Base-by-base conservation (phyloP, 2,888 invertebrate genomes). In the Patella ulyssiponensis region DNA sequence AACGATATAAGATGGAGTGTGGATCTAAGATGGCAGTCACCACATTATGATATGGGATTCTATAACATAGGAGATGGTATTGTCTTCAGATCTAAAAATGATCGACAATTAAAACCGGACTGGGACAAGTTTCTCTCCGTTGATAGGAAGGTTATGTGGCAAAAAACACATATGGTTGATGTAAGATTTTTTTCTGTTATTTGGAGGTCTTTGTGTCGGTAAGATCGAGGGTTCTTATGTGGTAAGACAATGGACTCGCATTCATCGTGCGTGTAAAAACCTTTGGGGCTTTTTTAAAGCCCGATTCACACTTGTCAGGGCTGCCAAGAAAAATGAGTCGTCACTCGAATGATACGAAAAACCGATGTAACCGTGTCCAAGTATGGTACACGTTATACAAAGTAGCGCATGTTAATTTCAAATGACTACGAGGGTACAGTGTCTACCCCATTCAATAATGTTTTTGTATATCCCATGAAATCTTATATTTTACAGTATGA, bases 1-100 rank as follows among this genome's bases (percentile, higher is more conserved):
- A 85, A 88, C 71, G 86, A 87, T 44, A 82, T 90, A 4, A 86
- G 90, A 7, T 90, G 90, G 90, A 89, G 90, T 76, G 84, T 89
- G 23, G 90, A 90, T 74, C 83, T 90, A 5, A 83, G 90, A 3
- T 90, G 90, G 90, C 90, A 90, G 81, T 88, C 88, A 2, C 89
- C 90, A 1, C 70, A 81, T 44, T 80, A 87, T 73, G 84, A 88
- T 74, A 88, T 86, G 84, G 89, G 90, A 15, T 89, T 90, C 74
- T 90, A 89, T 78, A 86, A 86, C 74, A 87, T 90, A 33, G 85
- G 86, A 75, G 88, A 89, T n/a, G 89, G 89, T 1, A 80, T 89
- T 27, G 72, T 84, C 15, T 85, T 90, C 80, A 77, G 89, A n/a
- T 85, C 86, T 3, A 79, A 84, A 0, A 80, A 77, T 0, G 84